Base-by-base conservation (phyloP, 2,888 invertebrate species). In the Xestia sexstrigata region DNA sequence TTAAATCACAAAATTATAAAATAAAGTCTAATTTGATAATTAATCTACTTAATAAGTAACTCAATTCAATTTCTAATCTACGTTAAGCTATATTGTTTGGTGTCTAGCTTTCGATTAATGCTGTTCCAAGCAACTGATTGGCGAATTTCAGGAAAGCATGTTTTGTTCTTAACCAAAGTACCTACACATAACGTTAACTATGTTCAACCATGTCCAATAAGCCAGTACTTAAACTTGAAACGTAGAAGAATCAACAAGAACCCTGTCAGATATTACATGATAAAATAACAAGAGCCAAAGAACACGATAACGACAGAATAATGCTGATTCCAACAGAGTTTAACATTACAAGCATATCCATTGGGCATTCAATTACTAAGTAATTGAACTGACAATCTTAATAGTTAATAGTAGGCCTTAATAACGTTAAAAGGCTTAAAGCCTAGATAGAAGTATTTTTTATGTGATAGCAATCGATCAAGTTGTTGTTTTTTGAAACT, bases 351-450 rank as follows among this genome's bases (percentile, higher is more conserved):
- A 70, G 65, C 72, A 73, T 71, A 65, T 76, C 66, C 76, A 85
- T 73, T 83, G 49, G 65, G 52, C 72, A 70, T 81, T 83, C 66
- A 80, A 80, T 81, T 79, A 77, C 78, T 23, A 11, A 58, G 76
- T 85, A 73, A 85, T 85, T 85, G 76, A 69, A 75, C 69, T 76
- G 74, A 79, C 76, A 81, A 81, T 75, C 70, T 74, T 49, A 80
- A 74, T 69, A 65, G 65, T 75, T 52, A 42, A 35, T 42, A 62
- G 39, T 35, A 42, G 71, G 45, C 30, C 63, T 71, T 82, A 66
- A 35, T 77, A 69, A 49, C 45, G 17, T 49, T 76, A 7, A 69
- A 47, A 71, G 65, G 45, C 30, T 68, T 39, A 62, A 76, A 79
- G 13, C 26, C 63, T 72, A 78, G 23, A 13, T 42, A 35, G 0